Evolutionary conservation across 2,888 invertebrate species (phyloP).

Genomic region (Ochlodes sylvanus): DNA sequence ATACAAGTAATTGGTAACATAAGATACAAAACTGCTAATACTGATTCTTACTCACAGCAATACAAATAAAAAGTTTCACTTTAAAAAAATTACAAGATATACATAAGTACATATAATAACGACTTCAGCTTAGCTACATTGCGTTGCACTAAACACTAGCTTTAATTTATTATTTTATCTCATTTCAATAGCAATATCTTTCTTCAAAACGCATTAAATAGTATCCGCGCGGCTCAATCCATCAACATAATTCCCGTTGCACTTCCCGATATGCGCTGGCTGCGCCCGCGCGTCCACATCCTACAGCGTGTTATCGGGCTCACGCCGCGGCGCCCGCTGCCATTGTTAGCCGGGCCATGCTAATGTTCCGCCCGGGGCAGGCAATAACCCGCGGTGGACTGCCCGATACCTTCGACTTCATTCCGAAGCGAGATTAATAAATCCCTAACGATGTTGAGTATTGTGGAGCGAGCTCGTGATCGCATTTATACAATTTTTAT

Average conservation of each 20-base stretch:
- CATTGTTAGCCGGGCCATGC: constrained; percentile 45
- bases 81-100: too few relatives aligned
- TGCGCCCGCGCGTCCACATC: constrained; percentile 5
- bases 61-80: too few relatives aligned
- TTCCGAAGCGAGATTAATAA: constrained; percentile 32
- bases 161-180: not conserved
- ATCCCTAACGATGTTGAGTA: constrained; percentile 25
- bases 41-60: too few relatives aligned
- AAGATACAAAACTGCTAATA: too few relatives aligned
- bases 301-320: constrained; percentile 53
- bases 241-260: constrained; percentile 11
- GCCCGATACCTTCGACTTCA: constrained; percentile 43
- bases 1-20: too few relatives aligned
- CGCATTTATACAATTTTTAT: constrained; percentile 37
- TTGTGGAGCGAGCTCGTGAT: constrained; percentile 26
- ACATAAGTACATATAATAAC: too few relatives aligned
- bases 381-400: constrained; percentile 41
- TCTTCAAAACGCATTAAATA: constrained; percentile 4
- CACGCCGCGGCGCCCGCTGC: constrained; percentile 50
- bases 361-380: constrained; percentile 38
- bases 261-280: constrained; percentile 24
- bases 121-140: too few relatives aligned
- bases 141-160: too few relatives aligned
- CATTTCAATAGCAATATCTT: not conserved
- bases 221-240: constrained; percentile 15